Evolutionary conservation across 2,113 vertebrate species (phyloP).

Genomic region (Abramis brama): DNA sequence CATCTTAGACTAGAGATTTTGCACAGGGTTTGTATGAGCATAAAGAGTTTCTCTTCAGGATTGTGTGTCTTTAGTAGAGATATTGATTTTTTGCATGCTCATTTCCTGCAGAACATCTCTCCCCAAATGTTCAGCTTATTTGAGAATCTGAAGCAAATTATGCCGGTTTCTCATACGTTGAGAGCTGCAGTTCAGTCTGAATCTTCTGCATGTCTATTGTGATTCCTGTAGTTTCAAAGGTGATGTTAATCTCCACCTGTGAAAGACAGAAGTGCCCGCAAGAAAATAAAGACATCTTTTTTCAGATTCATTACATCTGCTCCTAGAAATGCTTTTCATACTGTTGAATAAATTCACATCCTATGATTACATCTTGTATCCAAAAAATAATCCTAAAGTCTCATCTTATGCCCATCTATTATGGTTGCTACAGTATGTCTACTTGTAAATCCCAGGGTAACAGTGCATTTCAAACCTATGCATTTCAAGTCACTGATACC

Average conservation of each 20-base stretch:
- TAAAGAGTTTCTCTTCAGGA: neutral
- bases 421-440: neutral
- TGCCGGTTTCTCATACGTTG: conserved; percentile 76
- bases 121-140: neutral
- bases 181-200: conserved; percentile 76
- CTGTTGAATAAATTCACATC: neutral
- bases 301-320: neutral
- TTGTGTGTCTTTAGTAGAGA: neutral
- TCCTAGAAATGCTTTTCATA: neutral
- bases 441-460: neutral
- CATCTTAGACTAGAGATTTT: neutral
- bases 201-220: conserved; percentile 78
- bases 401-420: neutral
- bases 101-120: conserved; percentile 20
- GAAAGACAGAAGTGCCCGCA: conserved; percentile 23
- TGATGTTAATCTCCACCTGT: conserved; percentile 82
- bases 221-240: conserved; percentile 80
- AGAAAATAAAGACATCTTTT: neutral
- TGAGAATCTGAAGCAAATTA: neutral
- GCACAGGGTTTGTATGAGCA: neutral
- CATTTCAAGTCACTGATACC: neutral
- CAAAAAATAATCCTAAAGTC: neutral
- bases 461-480: neutral
- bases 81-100: neutral
- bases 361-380: neutral